Conservation (phyloP, 2,888 invertebrate genomes). For the Aradus depressus region DNA sequence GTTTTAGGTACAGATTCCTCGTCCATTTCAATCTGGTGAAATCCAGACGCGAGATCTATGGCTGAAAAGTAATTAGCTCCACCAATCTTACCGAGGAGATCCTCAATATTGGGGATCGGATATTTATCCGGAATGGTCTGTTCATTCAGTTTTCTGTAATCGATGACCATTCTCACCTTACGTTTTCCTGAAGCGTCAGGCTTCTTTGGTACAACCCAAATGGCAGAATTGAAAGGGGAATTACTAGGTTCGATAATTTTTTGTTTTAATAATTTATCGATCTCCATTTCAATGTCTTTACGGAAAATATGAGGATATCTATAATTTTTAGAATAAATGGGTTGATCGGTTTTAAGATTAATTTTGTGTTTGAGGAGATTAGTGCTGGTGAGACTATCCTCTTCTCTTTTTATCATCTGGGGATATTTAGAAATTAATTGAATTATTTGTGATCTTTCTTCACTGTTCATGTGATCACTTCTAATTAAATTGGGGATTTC, state of each 20-base stretch:
- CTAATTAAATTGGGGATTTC: slow-evolving; percentile 14
- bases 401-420: slow-evolving; percentile 34
- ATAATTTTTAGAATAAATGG: slow-evolving; percentile 34
- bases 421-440: slow-evolving; percentile 30
- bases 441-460: slow-evolving; percentile 30
- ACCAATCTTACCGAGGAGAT: slow-evolving; percentile 16
- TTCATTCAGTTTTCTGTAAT: slow-evolving; percentile 16
- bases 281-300: slow-evolving; percentile 34
- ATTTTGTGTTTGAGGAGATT: slow-evolving; percentile 34
- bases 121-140: slow-evolving; percentile 14
- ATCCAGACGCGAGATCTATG: slow-evolving; percentile 14
- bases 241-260: slow-evolving; percentile 30
- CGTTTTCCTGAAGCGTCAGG: slow-evolving; percentile 8
- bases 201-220: slow-evolving; percentile 21
- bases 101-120: slow-evolving; percentile 13
- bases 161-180: slow-evolving; percentile 14
- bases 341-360: slow-evolving; percentile 30
- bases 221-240: slow-evolving; percentile 8
- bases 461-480: slow-evolving; percentile 28
- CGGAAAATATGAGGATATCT: slow-evolving; percentile 35
- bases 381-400: slow-evolving; percentile 32
- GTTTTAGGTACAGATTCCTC: slow-evolving; percentile 6
- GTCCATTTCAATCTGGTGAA: slow-evolving; percentile 15
- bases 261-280: slow-evolving; percentile 32
- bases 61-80: slow-evolving; percentile 9